These are phyloP conservation scores for Hirundo rustica DNA, from an alignment of 2,797 vertebrate genomes.

Conservation along the genomic window DNA sequence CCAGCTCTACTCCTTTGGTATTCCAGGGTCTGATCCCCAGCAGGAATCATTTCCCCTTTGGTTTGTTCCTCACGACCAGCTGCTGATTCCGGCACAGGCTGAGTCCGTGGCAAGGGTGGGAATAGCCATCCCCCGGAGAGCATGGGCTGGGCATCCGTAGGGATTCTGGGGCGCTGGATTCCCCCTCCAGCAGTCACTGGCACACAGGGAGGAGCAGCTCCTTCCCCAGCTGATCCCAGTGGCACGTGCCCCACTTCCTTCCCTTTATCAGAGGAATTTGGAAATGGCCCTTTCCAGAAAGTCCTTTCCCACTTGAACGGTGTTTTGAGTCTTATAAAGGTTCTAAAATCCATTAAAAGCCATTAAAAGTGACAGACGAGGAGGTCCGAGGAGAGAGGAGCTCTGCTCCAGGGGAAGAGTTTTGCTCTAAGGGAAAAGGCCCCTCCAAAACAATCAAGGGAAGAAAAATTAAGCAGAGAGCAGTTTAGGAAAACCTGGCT, in stretches of 20 bases:
- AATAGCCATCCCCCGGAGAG: neutral
- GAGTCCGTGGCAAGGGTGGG: neutral
- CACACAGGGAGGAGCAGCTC: neutral
- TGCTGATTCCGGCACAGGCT: neutral
- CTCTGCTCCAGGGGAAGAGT: neutral
- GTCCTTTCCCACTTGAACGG: neutral
- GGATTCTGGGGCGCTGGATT: neutral
- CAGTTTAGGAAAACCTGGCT: neutral
- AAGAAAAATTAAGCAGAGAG: accelerated
- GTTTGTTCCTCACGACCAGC: neutral
- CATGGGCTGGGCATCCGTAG: accelerated
- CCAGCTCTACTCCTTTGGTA: neutral
- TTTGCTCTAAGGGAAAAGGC: neutral
- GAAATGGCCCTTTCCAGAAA: neutral
- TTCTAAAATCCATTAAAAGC: neutral
- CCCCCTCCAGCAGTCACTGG: neutral
- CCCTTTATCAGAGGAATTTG: neutral
- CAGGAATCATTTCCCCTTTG: neutral
- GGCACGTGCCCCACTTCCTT: neutral
- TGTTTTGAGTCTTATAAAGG: accelerated
- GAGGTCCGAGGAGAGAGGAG: neutral
- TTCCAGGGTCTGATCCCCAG: neutral
- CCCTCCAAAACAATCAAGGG: neutral
- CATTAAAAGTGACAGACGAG: too few relatives aligned
- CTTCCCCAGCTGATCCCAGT: neutral